phyloP scores from a whole-genome alignment of 2,113 vertebrate genomes.

The Dicrurus megarhynchus region DNA sequence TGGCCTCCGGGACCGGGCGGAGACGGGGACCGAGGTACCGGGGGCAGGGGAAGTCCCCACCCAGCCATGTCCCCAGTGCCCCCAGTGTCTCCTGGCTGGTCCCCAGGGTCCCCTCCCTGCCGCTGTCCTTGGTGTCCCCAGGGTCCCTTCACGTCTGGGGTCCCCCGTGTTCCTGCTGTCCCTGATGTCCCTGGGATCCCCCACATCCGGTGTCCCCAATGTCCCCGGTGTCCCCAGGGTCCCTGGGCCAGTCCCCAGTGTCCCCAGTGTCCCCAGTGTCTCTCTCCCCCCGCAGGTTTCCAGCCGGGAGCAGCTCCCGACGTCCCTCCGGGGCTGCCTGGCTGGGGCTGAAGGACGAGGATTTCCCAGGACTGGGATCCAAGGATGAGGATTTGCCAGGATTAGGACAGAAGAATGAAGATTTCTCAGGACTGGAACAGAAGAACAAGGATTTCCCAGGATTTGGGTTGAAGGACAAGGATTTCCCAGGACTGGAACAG shows the following conservation, averaged over 20 bases:
- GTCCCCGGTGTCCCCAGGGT: neutral
- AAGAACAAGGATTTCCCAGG: no score
- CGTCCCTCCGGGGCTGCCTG: neutral
- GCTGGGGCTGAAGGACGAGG: neutral
- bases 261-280: neutral
- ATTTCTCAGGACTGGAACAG: no score
- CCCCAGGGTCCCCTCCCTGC: no score
- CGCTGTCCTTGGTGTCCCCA: neutral
- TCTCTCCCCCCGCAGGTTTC: neutral
- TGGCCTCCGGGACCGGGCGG: neutral
- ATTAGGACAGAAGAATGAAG: no score
- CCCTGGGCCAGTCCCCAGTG: neutral
- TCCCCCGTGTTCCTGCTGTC: no score
- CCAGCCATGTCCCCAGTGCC: neutral
- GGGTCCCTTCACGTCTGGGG: no score
- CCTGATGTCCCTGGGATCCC: no score
- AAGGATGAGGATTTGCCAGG: no score
- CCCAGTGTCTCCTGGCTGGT: no score
- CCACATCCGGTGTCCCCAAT: no score
- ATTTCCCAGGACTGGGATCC: neutral
- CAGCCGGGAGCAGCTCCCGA: neutral
- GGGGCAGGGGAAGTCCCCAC: neutral
- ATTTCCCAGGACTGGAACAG: no score
- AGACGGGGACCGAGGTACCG: neutral
- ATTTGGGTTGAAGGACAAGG: no score